A percentile compares a stretch with the other conserved stretches of the same genome.
Conservation (phyloP, 2,797 vertebrate species). For the Schizothorax lantsangensis region DNA sequence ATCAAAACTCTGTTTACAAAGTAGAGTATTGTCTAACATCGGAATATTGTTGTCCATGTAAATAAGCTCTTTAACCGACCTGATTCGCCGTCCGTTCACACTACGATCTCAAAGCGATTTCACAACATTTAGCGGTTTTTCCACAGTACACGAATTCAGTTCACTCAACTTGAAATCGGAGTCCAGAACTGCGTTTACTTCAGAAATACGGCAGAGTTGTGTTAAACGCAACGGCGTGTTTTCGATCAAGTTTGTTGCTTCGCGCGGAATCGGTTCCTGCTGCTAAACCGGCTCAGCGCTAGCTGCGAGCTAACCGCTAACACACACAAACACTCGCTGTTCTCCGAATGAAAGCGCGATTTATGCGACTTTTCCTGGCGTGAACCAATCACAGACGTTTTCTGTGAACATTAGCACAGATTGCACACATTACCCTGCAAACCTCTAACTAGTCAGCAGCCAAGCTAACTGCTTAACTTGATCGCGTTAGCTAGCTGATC, state of each 20-base stretch:
- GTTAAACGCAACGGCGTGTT: neutral
- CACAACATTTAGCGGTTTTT: neutral
- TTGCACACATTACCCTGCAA: neutral
- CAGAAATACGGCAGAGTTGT: fast-evolving
- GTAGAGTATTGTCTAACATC: too few species aligned
- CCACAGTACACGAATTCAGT: neutral
- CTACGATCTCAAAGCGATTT: neutral
- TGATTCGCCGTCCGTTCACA: neutral
- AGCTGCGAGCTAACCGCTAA: constrained; percentile 24
- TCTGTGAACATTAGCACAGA: neutral
- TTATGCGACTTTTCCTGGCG: neutral
- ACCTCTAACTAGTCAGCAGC: neutral
- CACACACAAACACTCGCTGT: neutral
- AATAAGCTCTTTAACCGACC: too few species aligned
- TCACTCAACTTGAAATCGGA: fast-evolving
- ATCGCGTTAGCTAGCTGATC: neutral
- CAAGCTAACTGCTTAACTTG: neutral
- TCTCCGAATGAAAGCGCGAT: neutral
- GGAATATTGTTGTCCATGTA: neutral
- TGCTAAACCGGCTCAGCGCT: constrained; percentile 9
- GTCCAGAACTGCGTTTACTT: neutral
- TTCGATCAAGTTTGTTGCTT: neutral
- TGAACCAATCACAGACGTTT: neutral
- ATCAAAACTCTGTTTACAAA: neutral
- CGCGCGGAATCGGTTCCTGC: neutral